Evolutionary conservation across 1,140 invertebrate species (phyloP).

Genomic region (Atta colombica): DNA sequence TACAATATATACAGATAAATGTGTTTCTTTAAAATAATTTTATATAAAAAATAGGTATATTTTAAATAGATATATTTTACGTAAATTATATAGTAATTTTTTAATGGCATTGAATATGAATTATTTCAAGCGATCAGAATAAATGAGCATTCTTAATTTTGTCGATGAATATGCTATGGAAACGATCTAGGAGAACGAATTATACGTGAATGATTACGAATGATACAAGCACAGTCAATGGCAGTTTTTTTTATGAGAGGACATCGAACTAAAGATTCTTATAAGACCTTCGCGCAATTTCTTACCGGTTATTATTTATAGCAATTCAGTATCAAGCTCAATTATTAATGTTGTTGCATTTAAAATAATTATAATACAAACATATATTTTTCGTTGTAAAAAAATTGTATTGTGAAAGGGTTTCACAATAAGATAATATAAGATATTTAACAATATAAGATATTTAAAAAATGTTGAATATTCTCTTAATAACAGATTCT

Average conservation of each 20-base stretch:
- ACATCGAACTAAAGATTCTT: not conserved
- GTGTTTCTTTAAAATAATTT: too few relatives aligned
- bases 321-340: not conserved
- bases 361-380: constrained; percentile 11
- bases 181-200: not conserved
- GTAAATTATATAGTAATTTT: not conserved
- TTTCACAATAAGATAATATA: not conserved
- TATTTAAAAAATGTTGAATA: not conserved
- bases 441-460: not conserved
- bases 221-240: not conserved
- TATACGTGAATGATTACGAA: not conserved
- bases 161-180: not conserved
- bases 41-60: too few relatives aligned
- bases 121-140: not conserved
- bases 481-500: not conserved
- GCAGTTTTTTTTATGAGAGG: not conserved
- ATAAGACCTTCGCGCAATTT: not conserved
- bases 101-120: constrained; percentile 12
- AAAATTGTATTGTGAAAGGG: not conserved
- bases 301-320: too few relatives aligned
- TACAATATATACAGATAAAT: not conserved
- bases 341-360: not conserved
- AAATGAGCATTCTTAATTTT: not conserved
- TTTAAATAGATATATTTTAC: too few relatives aligned
- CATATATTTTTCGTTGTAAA: not conserved